Percentiles rank a stretch among this genome's conserved stretches.
These are phyloP conservation scores for Apeira syringaria DNA, from an alignment of 2,888 invertebrate species.

Conservation along the genomic window DNA sequence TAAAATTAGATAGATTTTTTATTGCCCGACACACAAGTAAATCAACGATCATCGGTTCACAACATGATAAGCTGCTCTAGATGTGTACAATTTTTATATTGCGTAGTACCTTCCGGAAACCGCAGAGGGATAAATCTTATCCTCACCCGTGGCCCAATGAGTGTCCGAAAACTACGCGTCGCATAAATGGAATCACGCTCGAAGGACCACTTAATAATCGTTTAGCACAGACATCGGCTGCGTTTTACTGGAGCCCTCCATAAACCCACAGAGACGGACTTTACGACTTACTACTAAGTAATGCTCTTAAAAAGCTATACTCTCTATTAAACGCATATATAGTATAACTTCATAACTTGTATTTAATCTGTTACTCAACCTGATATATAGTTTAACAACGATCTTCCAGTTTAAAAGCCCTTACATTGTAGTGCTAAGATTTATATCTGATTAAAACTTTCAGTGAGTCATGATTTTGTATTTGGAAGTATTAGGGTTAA, in stretches of 20 bases:
- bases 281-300: conserved; percentile 26
- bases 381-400: not conserved
- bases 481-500: no score
- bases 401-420: not conserved
- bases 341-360: conserved; percentile 6
- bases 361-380: not conserved
- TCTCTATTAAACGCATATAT: not conserved
- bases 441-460: no score
- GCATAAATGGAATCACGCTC: not conserved
- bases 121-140: no score
- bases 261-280: conserved; percentile 25
- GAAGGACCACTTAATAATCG: conserved; percentile 30
- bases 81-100: no score
- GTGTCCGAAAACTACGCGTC: conserved; percentile 9
- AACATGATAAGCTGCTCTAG: no score
- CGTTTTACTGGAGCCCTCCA: conserved; percentile 41
- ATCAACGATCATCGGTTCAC: no score
- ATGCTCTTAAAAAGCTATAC: conserved; percentile 20
- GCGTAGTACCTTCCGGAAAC: no score
- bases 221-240: conserved; percentile 42
- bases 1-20: no score
- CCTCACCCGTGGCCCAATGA: not conserved
- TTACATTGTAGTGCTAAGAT: no score
- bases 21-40: no score
- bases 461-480: no score